These are phyloP conservation scores for Halichoeres trimaculatus DNA, from an alignment of 2,113 vertebrate species.

Conservation along the genomic window DNA sequence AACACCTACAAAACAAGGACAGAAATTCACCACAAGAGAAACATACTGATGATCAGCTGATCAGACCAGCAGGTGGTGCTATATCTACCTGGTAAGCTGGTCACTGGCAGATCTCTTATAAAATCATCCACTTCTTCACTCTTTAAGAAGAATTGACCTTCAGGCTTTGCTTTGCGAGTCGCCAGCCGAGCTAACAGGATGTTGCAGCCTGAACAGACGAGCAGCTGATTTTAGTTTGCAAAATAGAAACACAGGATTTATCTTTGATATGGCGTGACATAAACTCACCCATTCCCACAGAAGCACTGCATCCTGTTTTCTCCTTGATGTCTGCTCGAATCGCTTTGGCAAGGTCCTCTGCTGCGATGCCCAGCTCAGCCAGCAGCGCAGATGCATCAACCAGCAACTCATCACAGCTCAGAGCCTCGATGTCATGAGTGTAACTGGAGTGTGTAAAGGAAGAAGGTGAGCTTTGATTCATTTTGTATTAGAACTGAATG, in stretches of 20 bases:
- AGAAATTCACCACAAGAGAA: not conserved
- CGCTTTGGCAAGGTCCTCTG: conserved; percentile 90
- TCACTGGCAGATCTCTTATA: conserved; percentile 92
- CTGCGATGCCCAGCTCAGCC: conserved; percentile 86
- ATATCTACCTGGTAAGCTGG: conserved; percentile 90
- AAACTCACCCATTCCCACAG: conserved; percentile 94
- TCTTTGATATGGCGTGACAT: conserved; percentile 5
- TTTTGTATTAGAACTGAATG: not conserved
- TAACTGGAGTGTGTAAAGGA: conserved; percentile 86
- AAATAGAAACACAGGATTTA: not conserved
- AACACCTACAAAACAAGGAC: conserved; percentile 84
- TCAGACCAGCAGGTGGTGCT: conserved; percentile 42
- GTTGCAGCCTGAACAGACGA: conserved; percentile 89
- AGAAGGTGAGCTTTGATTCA: not conserved
- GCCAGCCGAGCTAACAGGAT: conserved; percentile 97
- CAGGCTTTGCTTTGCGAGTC: conserved; percentile 94
- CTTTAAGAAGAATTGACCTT: conserved; percentile 93
- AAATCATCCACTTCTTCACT: conserved; percentile 97
- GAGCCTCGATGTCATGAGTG: conserved; percentile 95
- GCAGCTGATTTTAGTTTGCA: conserved; percentile 12
- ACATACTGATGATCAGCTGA: too few relatives aligned
- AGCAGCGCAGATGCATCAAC: conserved; percentile 92
- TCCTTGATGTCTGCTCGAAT: conserved; percentile 92
- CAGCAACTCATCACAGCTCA: conserved; percentile 97
- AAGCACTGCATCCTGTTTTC: conserved; percentile 93